Evolutionary conservation across 1,140 invertebrate genomes (phyloP).

Genomic region (Drosophila lacertosa): DNA sequence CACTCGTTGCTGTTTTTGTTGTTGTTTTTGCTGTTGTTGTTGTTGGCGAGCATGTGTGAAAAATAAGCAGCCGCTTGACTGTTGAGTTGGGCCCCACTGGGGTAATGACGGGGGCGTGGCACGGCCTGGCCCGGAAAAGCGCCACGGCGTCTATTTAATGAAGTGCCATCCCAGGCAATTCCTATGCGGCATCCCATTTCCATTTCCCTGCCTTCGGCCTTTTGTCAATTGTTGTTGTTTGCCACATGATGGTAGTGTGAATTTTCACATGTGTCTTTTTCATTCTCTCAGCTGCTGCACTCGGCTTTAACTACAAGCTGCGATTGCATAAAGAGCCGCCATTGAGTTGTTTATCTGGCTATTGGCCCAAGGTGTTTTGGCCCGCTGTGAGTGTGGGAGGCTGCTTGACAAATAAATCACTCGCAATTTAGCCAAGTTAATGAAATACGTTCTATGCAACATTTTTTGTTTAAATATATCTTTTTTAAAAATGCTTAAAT

Average conservation of each 20-base stretch:
- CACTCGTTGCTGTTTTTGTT: neutral
- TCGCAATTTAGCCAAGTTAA: too few species aligned
- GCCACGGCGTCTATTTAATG: conserved; percentile 77
- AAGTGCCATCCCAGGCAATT: conserved; percentile 63
- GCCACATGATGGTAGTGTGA: conserved; percentile 58
- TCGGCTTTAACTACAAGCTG: neutral
- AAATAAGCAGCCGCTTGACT: conserved; percentile 62
- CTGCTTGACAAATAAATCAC: conserved; percentile 18
- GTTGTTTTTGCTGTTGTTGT: conserved; percentile 34
- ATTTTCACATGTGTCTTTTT: conserved; percentile 72
- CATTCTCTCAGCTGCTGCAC: too few species aligned
- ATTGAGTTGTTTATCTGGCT: conserved; percentile 29
- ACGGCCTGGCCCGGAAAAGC: conserved; percentile 55
- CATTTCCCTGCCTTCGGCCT: conserved; percentile 26
- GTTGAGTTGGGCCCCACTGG: conserved; percentile 18
- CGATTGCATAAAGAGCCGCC: conserved; percentile 31
- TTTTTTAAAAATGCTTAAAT: too few species aligned
- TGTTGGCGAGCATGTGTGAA: conserved; percentile 74
- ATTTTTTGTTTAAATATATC: too few species aligned
- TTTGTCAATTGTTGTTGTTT: conserved; percentile 37
- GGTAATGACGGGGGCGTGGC: conserved; percentile 70
- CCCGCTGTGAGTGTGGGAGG: conserved; percentile 6
- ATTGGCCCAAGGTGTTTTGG: conserved; percentile 31
- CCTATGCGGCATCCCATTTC: conserved; percentile 3
- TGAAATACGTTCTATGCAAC: too few species aligned